These are phyloP conservation scores for Lasius platythorax DNA, from an alignment of 2,888 invertebrate genomes.

Conservation along the genomic window DNA sequence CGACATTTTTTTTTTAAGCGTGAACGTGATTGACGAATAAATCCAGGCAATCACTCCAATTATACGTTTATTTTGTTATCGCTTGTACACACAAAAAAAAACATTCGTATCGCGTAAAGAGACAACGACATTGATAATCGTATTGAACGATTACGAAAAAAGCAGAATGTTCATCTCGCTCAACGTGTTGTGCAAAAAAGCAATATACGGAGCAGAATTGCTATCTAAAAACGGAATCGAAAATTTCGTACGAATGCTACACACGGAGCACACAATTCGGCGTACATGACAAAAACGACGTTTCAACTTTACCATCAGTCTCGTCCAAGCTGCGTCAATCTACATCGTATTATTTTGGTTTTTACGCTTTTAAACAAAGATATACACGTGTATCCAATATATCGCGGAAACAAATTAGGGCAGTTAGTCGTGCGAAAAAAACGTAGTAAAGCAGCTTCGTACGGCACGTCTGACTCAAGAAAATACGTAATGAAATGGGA, in stretches of 20 bases:
- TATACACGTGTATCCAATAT: not conserved
- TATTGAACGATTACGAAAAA: constrained; percentile 17
- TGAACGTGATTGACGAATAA: constrained; percentile 21
- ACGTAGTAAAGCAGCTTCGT: not conserved
- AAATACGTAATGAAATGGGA: not conserved
- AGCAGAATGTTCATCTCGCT: not conserved
- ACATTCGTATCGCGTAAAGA: not conserved
- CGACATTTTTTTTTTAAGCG: not conserved
- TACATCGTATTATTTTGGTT: constrained; percentile 12
- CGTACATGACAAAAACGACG: not conserved
- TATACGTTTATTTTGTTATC: constrained; percentile 9
- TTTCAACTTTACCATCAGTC: constrained; percentile 34
- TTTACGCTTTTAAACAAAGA: not conserved
- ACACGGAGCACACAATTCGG: not conserved
- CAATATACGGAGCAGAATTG: constrained; percentile 1
- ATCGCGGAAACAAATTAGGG: not conserved
- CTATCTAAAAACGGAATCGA: constrained; percentile 29
- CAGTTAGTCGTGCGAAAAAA: not conserved
- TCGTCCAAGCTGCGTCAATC: not conserved
- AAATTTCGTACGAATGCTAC: constrained; percentile 24
- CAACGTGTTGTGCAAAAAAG: constrained; percentile 21
- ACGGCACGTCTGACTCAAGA: not conserved
- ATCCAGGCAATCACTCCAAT: not conserved
- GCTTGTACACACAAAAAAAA: constrained; percentile 7
- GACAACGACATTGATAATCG: constrained; percentile 18